These are phyloP conservation scores for Cirrhinus mrigala DNA, from an alignment of 2,797 vertebrate genomes.

Conservation along the genomic window DNA sequence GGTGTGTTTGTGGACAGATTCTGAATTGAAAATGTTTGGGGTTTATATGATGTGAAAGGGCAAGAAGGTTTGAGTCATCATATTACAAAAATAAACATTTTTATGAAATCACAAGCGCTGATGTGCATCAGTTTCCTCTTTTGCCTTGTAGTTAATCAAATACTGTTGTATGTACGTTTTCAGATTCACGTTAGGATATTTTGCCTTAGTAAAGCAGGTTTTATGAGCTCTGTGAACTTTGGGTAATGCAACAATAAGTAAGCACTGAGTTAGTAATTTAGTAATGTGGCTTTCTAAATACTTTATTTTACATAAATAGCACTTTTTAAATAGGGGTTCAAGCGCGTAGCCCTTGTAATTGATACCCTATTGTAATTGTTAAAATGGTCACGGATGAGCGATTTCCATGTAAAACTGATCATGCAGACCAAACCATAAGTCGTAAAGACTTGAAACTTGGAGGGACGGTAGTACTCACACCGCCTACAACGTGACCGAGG, in stretches of 20 bases:
- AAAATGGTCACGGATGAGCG: no score
- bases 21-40: slow-evolving; percentile 53
- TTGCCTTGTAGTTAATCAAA: neutral
- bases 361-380: no score
- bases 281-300: neutral
- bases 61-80: slow-evolving; percentile 54
- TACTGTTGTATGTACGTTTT: neutral
- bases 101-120: slow-evolving; percentile 49
- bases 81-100: slow-evolving; percentile 59
- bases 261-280: neutral
- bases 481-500: no score
- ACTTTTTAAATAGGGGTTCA: no score
- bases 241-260: neutral
- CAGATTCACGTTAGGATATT: neutral
- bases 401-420: no score
- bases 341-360: no score
- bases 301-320: neutral
- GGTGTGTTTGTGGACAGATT: slow-evolving; percentile 57
- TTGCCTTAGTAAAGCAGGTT: neutral
- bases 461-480: no score
- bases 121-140: slow-evolving; percentile 11
- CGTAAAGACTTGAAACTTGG: no score
- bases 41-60: slow-evolving; percentile 56
- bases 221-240: neutral
- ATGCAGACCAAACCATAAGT: no score